Evolutionary conservation across 2,888 invertebrate species (phyloP), one percentile per base, ranked within the genome.

Genomic region (Atrina japonica): DNA sequence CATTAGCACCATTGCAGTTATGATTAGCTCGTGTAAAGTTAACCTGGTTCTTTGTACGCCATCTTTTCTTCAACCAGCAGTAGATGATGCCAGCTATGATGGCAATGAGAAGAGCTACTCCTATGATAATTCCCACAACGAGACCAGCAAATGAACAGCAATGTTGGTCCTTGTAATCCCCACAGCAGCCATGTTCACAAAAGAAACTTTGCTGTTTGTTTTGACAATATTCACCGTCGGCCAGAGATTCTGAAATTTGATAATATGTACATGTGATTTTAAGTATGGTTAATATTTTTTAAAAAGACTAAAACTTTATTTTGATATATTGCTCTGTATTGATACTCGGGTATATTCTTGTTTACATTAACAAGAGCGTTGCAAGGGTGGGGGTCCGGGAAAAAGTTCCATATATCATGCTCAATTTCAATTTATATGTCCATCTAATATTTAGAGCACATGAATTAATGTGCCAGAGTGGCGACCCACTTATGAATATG

Each of bases 171-270:
- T 35, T 43, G 40, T 59, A 59, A 56, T 66, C 66, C 1, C 71
- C 71, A 45, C 71, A 71, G 18, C 71, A 71, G 5, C 71, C 66
- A 27, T 63, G 60, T 30, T 71, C 71, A 61, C 71, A 71, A n/a
- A 41, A 49, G 35, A 66, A 66, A 18, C 30, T 49, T 11, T 66
- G 41, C 1, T 59, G 27, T 5, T 35, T 29, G 41, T 55, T 66
- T 2, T 29, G 35, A 27, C 66, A 66, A 23, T 30, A 61, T 30
- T 47, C 27, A 1, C 30, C 61, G 16, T 30, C 56, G 3, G 56
- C 56, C 7, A 18, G 14, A n/a, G 21, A 7, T 18, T 56, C 56
- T 56, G 56, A 21, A 56, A 56, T n/a, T n/a, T n/a, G n/a, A n/a
- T n/a, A n/a, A n/a, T n/a, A n/a, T n/a, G n/a, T n/a, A n/a, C n/a